Conservation (phyloP, 2,113 vertebrate genomes). For the Pteruthius melanotis region DNA sequence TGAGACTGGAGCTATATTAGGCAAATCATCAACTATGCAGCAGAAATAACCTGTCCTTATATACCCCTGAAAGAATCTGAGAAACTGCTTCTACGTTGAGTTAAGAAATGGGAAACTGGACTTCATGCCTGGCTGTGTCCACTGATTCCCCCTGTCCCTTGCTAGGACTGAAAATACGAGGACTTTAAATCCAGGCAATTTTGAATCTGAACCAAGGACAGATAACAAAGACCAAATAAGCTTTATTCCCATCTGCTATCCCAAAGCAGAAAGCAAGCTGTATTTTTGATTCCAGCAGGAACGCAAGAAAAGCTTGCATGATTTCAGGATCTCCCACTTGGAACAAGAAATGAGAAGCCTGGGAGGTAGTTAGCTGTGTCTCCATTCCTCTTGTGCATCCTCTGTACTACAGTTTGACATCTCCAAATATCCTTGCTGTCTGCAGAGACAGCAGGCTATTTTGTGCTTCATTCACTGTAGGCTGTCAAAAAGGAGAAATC, state of each 20-base stretch:
- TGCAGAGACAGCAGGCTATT: conserved; percentile 41
- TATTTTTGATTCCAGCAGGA: not conserved
- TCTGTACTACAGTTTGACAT: conserved; percentile 13
- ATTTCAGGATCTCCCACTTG: not conserved
- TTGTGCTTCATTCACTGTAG: conserved; percentile 46
- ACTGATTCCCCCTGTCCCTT: not conserved
- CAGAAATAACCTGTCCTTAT: conserved; percentile 30
- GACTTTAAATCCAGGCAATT: not conserved
- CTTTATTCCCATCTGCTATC: not conserved
- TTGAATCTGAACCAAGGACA: not conserved
- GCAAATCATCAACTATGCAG: conserved; percentile 6
- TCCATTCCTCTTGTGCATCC: conserved; percentile 29
- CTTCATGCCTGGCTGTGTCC: not conserved
- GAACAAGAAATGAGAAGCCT: conserved; percentile 17
- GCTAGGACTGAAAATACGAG: not conserved
- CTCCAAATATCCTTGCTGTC: conserved; percentile 47
- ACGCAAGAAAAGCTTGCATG: not conserved
- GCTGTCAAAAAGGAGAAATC: conserved; percentile 49
- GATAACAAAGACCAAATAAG: not conserved
- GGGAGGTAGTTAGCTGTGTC: conserved; percentile 20
- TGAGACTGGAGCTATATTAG: conserved; percentile 26
- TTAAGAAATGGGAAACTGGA: not conserved
- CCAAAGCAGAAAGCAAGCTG: not conserved
- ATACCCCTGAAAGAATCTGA: not conserved
- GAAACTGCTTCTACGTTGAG: not conserved